These are phyloP conservation scores for human (Homo sapiens) DNA, from an alignment of 2,113 vertebrate species.

Conservation along the genomic window GRCh38 chr2:69464001-69464500, in stretches of 20 bases:
- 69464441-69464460: not conserved
- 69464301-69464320: not conserved
- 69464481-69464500: not conserved
- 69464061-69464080: not conserved
- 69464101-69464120: not conserved
- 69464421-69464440: not conserved
- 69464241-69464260: not conserved
- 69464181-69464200: not conserved
- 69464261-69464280: not conserved
- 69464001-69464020: conserved; percentile 54
- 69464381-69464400: not conserved
- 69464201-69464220: not conserved
- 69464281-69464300: not conserved
- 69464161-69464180: not conserved
- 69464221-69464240: not conserved
- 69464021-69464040: conserved; percentile 38
- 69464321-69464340: not conserved
- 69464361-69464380: not conserved
- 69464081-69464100: not conserved
- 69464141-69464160: not conserved
- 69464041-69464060: conserved; percentile 26
- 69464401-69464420: conserved; percentile 58
- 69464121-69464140: conserved; percentile 16
- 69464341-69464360: not conserved
- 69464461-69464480: conserved; percentile 12